Evolutionary conservation across 1,140 invertebrate species (phyloP), one percentile per base, ranked within the genome.

Genomic region (Cydia strobilella): DNA sequence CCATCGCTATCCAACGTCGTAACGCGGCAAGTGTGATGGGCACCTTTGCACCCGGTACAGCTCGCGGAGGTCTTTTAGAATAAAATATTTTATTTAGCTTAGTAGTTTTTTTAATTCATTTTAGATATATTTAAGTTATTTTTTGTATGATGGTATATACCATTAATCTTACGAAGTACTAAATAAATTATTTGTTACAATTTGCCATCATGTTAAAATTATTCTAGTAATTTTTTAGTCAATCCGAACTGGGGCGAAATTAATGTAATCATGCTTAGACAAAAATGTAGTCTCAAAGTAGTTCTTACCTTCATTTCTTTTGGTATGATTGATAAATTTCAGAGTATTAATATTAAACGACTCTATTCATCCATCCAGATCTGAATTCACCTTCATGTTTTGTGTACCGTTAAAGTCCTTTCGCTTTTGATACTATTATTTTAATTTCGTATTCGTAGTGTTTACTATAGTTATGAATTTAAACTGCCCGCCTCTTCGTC

Each of bases 401-500:
- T 10, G 7, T 59, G 1, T 12, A 23, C 15, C 54, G 54, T 54
- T 45, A 15, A 54, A n/a, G 54, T 23, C 20, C 2, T 7, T 23
- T 59, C 20, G 7, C 54, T 23, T 59, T 59, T 20, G n/a, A 59
- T 59, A 59, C 13, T 54, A 54, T 54, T 54, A 54, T 20, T 59
- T 7, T 0, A 59, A 59, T 23, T 23, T 59, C 35, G 35, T 39
- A 39, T 7, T 59, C 54, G 20, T 59, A 59, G 54, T 59, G 6
- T 54, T 23, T 59, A 23, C 0, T 18, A 23, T 59, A 23, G 9
- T 59, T 59, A 59, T 23, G 54, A 59, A 59, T 59, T 18, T 18
- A 54, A 10, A 59, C 18, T 59, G 20, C 20, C 54, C 54, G 54
- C 54, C 54, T 59, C 51, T 59, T 59, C 51, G 54, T 23, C 54